A percentile compares a stretch with the other conserved stretches of the same genome.
These are phyloP conservation scores for Pyrocephalus nanus DNA, from an alignment of 2,797 vertebrate genomes.

Conservation along the genomic window DNA sequence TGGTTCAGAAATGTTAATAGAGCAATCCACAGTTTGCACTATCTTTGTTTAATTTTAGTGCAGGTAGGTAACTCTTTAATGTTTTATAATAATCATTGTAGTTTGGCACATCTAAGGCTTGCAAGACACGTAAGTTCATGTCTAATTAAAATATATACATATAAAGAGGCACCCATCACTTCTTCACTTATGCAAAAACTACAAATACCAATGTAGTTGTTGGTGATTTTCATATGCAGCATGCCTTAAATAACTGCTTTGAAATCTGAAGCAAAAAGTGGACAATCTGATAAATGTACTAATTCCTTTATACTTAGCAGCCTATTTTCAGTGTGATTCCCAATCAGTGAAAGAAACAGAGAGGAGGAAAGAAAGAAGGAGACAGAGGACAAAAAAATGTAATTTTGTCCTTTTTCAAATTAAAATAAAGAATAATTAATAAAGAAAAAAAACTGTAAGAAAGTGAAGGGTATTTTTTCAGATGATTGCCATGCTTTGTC, in stretches of 20 bases:
- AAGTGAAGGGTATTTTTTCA: neutral
- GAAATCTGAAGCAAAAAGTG: neutral
- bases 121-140: neutral
- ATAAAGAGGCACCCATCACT: neutral
- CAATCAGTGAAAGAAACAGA: neutral
- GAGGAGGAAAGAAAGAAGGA: neutral
- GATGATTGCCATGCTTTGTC: neutral
- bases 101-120: neutral
- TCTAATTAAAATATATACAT: neutral
- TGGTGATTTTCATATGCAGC: neutral
- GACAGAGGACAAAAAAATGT: neutral
- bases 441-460: neutral
- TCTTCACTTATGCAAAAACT: neutral
- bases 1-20: neutral
- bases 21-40: constrained; percentile 7
- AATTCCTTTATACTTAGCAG: neutral
- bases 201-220: neutral
- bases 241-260: neutral
- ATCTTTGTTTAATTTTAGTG: constrained; percentile 19
- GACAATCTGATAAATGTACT: neutral
- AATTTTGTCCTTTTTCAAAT: neutral
- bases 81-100: neutral
- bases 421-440: neutral
- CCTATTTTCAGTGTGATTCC: neutral
- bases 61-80: neutral